These are phyloP conservation scores for Thecophora atra DNA, from an alignment of 2,888 invertebrate genomes.

Conservation along the genomic window DNA sequence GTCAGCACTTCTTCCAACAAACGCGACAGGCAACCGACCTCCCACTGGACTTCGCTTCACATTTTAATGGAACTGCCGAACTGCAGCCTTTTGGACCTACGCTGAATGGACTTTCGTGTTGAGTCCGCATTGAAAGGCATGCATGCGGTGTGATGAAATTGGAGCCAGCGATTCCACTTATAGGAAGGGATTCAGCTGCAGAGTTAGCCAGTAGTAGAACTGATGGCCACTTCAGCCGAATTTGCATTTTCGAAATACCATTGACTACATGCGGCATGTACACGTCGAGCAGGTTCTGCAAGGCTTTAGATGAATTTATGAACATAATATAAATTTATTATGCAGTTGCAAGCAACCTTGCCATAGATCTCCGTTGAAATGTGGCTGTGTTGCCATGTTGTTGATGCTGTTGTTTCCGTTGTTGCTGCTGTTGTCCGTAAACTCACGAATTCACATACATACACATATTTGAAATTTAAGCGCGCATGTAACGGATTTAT, in stretches of 20 bases:
- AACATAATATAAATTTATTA: slow-evolving; percentile 64
- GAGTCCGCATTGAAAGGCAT: slow-evolving; percentile 11
- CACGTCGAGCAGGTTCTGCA: not conserved
- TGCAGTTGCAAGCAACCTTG: slow-evolving; percentile 33
- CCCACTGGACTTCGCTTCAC: slow-evolving; percentile 28
- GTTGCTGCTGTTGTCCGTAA: slow-evolving; percentile 7
- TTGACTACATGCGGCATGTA: not conserved
- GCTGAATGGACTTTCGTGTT: slow-evolving; percentile 19
- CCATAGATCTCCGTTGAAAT: slow-evolving; percentile 28
- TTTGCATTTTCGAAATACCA: slow-evolving; percentile 33
- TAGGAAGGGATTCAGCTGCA: not conserved
- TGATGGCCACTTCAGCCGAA: slow-evolving; percentile 27
- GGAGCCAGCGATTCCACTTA: not conserved
- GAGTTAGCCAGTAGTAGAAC: slow-evolving; percentile 14
- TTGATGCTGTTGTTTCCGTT: slow-evolving; percentile 12
- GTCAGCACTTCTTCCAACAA: slow-evolving; percentile 37
- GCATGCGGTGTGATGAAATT: not conserved
- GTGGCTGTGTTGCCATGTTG: slow-evolving; percentile 30
- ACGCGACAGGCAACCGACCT: not conserved
- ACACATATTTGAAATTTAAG: slow-evolving; percentile 18
- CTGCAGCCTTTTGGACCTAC: slow-evolving; percentile 21
- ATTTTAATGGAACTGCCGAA: slow-evolving; percentile 35
- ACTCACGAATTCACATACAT: not conserved
- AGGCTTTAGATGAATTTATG: slow-evolving; percentile 60
- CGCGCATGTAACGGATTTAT: slow-evolving; percentile 47